phyloP scores from a whole-genome alignment of 2,113 vertebrate genomes.

The Trachemys scripta region DNA sequence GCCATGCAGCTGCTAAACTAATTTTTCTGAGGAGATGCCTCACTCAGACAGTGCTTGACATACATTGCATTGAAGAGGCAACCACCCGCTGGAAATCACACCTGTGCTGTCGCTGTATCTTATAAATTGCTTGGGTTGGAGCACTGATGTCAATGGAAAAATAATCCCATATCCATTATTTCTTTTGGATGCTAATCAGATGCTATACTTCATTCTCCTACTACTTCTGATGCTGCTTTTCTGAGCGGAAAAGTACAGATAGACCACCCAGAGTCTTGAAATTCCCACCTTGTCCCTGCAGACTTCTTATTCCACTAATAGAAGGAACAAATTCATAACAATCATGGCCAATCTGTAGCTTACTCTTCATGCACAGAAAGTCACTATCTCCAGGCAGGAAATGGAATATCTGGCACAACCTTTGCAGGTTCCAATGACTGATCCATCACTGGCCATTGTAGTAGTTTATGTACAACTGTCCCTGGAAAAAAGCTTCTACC shows the following conservation, averaged over 20 bases:
- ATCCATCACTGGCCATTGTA: neutral
- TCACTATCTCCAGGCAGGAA: neutral
- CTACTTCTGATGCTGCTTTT: no score
- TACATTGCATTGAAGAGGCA: neutral
- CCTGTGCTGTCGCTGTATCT: neutral
- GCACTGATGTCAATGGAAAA: neutral
- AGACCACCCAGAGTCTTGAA: neutral
- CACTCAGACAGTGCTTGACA: neutral
- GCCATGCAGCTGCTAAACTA: neutral
- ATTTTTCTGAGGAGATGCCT: neutral
- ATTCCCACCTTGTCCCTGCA: neutral
- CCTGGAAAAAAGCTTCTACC: neutral
- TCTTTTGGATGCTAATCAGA: neutral
- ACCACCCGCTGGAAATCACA: neutral
- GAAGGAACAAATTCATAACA: neutral
- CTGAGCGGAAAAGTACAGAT: neutral
- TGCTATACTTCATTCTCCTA: neutral
- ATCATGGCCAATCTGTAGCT: neutral
- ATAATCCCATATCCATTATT: neutral
- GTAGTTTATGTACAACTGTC: neutral
- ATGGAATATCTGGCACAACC: neutral
- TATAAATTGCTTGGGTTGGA: neutral
- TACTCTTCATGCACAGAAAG: neutral
- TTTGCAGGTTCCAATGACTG: neutral
- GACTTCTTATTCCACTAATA: neutral